A percentile compares a stretch with the other conserved stretches of the same genome.
Evolutionary conservation across 2,888 invertebrate species (phyloP).

Genomic region (Nomada hirtipes): DNA sequence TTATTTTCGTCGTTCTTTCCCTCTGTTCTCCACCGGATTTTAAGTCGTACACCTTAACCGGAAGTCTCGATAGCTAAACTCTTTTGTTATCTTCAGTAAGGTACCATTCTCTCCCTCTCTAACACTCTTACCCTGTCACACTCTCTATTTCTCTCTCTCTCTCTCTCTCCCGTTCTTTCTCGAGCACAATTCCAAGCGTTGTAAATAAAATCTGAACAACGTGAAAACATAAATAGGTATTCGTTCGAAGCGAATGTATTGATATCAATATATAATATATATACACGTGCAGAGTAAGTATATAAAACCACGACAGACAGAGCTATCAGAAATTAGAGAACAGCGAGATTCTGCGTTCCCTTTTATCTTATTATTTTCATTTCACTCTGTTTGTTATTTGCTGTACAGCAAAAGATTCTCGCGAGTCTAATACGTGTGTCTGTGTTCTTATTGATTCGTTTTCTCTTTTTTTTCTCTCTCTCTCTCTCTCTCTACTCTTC

Average conservation of each 20-base stretch:
- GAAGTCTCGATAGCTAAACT: not conserved
- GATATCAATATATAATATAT: constrained; percentile 35
- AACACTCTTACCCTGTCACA: too few relatives aligned
- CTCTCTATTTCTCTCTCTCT: not conserved
- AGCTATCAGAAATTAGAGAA: constrained; percentile 33
- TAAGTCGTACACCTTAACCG: not conserved
- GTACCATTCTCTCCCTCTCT: too few relatives aligned
- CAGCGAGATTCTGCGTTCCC: not conserved
- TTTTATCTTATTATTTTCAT: not conserved
- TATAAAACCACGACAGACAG: constrained; percentile 36
- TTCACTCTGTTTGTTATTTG: not conserved
- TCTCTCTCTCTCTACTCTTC: not conserved
- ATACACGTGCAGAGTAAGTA: constrained; percentile 32
- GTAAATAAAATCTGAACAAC: constrained; percentile 47
- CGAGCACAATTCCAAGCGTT: constrained; percentile 34
- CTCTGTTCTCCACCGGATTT: not conserved
- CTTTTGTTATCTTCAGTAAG: too few relatives aligned
- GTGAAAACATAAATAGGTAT: constrained; percentile 41
- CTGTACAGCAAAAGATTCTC: constrained; percentile 36
- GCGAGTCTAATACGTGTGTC: constrained; percentile 34
- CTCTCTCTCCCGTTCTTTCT: not conserved
- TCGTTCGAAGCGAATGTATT: constrained; percentile 34
- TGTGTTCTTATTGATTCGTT: not conserved
- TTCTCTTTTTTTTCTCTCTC: too few relatives aligned
- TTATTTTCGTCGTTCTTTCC: not conserved